A percentile compares a stretch with the other conserved stretches of the same genome.
Evolutionary conservation across 2,797 vertebrate species (phyloP).

Genomic region (Champsocephalus esox): DNA sequence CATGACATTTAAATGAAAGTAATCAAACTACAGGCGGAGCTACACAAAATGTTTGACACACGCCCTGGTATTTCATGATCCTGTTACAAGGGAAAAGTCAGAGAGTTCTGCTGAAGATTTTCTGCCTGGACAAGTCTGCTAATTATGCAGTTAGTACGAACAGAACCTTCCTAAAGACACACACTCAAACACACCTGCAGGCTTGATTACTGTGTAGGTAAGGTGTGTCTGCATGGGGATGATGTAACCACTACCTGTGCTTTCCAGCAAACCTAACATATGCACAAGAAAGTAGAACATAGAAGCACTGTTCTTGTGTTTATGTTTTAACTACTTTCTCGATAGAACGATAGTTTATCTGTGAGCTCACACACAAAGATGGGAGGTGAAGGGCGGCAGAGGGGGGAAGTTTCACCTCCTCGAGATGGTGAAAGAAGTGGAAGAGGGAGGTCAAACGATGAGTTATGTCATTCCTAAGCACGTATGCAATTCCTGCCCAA

Average conservation of each 20-base stretch:
- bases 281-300: conserved; percentile 6
- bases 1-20: conserved; percentile 22
- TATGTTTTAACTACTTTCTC: conserved; percentile 22
- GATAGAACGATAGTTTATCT: conserved; percentile 44
- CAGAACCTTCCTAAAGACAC: conserved; percentile 17
- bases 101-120: conserved; percentile 13
- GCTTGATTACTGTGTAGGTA: conserved; percentile 26
- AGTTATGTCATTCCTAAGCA: conserved; percentile 77
- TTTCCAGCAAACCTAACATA: conserved; percentile 1
- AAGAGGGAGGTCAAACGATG: conserved; percentile 30
- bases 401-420: conserved; percentile 47
- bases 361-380: conserved; percentile 19
- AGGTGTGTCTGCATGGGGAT: conserved; percentile 31
- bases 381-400: conserved; percentile 13
- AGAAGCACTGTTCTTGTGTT: conserved; percentile 23
- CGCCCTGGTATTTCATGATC: conserved; percentile 5
- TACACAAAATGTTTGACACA: conserved; percentile 29
- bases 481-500: conserved; percentile 57
- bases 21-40: conserved; percentile 12
- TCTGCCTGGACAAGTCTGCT: conserved; percentile 38
- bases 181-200: conserved; percentile 29
- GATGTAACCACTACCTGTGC: conserved; percentile 21
- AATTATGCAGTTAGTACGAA: conserved; percentile 33
- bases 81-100: conserved; percentile 1
- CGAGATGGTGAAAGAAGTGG: conserved; percentile 20